A percentile compares a stretch with the other conserved stretches of the same genome.
Conservation (phyloP, 2,113 vertebrate genomes). For the Hypanus sabinus region DNA sequence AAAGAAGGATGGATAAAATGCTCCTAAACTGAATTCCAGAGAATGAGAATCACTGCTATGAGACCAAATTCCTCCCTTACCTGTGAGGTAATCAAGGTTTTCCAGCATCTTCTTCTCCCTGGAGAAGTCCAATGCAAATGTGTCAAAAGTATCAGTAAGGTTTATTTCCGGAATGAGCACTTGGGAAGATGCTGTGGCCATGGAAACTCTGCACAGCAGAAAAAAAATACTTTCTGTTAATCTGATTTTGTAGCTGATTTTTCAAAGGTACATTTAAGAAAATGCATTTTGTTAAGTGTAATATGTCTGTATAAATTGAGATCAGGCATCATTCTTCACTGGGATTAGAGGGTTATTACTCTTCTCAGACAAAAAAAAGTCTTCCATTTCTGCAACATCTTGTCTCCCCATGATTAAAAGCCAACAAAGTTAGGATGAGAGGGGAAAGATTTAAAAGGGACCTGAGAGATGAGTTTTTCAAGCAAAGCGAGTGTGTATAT, state of each 20-base stretch:
- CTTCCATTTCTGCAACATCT: too few relatives aligned
- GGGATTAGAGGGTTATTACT: background rate
- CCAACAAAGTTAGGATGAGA: too few relatives aligned
- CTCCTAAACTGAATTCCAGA: background rate
- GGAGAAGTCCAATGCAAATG: conserved; percentile 90
- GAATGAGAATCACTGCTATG: conserved; percentile 6
- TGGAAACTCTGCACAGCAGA: conserved; percentile 73
- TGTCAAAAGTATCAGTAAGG: conserved; percentile 92
- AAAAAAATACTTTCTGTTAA: background rate
- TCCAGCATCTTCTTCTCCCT: conserved; percentile 95
- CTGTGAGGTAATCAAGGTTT: conserved; percentile 95
- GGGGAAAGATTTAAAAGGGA: too few relatives aligned
- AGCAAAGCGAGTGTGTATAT: too few relatives aligned
- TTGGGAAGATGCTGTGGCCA: conserved; percentile 95
- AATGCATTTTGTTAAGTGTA: background rate
- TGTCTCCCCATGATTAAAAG: too few relatives aligned
- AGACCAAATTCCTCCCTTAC: conserved; percentile 53
- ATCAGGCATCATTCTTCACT: background rate
- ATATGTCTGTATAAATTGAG: background rate
- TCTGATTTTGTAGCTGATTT: background rate
- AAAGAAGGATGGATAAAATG: background rate
- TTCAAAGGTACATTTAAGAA: background rate
- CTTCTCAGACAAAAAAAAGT: background rate
- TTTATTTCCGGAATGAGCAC: conserved; percentile 96
- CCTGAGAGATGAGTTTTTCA: too few relatives aligned